Conservation (phyloP, 2,113 vertebrate species). For the Megatriorchis doriae region DNA sequence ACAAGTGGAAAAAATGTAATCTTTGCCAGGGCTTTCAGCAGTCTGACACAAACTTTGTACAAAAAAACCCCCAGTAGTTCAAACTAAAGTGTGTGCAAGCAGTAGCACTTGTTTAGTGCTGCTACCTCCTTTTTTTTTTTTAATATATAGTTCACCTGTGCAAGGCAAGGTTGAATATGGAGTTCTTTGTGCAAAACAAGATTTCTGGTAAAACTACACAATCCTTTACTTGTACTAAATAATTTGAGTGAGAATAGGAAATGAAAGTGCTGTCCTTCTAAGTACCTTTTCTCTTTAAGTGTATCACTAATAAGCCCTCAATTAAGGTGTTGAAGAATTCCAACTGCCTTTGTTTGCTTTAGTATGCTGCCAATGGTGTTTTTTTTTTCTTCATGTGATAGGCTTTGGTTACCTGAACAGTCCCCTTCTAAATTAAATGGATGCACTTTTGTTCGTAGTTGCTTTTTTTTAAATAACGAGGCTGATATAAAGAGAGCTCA, state of each 20-base stretch:
- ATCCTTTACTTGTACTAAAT: background rate
- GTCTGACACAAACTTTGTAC: background rate
- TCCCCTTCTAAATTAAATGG: background rate
- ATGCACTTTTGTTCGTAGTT: background rate
- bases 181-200: background rate
- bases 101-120: background rate
- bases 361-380: background rate
- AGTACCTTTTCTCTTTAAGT: background rate
- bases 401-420: background rate
- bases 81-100: background rate
- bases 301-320: background rate
- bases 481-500: background rate
- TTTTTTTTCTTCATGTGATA: background rate
- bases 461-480: background rate
- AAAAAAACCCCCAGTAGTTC: background rate
- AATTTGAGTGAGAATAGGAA: background rate
- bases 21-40: background rate
- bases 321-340: background rate
- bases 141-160: background rate
- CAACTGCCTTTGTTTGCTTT: background rate
- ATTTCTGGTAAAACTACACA: background rate
- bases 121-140: background rate
- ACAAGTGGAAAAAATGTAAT: background rate
- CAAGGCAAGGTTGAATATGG: background rate
- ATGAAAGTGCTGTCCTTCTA: background rate